phyloP scores from a whole-genome alignment of 1,140 invertebrate species.

The Forficula auricularia region DNA sequence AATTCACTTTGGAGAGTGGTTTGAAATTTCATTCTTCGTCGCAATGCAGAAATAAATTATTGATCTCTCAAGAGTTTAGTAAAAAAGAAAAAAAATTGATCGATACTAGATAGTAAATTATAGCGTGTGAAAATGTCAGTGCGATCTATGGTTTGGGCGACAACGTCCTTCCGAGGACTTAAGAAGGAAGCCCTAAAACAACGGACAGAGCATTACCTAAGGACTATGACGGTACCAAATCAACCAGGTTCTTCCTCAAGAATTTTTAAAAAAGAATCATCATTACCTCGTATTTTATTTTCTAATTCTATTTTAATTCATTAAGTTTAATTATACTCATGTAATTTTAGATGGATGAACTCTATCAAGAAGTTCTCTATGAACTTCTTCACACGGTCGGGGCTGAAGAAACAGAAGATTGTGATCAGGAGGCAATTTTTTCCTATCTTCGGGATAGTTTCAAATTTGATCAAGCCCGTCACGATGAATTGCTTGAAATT shows the following conservation, averaged over 20 bases:
- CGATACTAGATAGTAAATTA: no score
- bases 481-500: conserved; percentile 44
- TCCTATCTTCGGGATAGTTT: conserved; percentile 77
- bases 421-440: conserved; percentile 48
- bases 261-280: conserved; percentile 1
- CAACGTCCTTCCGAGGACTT: conserved; percentile 42
- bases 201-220: conserved; percentile 46
- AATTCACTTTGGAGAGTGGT: no score
- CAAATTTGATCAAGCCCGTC: conserved; percentile 56
- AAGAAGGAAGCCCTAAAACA: conserved; percentile 51
- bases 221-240: conserved; percentile 47
- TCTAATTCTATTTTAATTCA: neutral
- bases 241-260: neutral
- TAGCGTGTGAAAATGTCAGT: no score
- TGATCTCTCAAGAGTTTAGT: neutral
- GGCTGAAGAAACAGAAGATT: conserved; percentile 45
- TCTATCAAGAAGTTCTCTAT: conserved; percentile 83
- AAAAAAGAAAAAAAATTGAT: conserved; percentile 4
- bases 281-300: conserved; percentile 2
- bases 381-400: conserved; percentile 87
- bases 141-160: conserved; percentile 18
- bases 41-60: neutral
- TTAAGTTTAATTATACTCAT: conserved; percentile 3
- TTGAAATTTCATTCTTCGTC: no score
- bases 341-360: conserved; percentile 58